Conservation (phyloP, 2,797 vertebrate genomes). For the Champsocephalus esox region DNA sequence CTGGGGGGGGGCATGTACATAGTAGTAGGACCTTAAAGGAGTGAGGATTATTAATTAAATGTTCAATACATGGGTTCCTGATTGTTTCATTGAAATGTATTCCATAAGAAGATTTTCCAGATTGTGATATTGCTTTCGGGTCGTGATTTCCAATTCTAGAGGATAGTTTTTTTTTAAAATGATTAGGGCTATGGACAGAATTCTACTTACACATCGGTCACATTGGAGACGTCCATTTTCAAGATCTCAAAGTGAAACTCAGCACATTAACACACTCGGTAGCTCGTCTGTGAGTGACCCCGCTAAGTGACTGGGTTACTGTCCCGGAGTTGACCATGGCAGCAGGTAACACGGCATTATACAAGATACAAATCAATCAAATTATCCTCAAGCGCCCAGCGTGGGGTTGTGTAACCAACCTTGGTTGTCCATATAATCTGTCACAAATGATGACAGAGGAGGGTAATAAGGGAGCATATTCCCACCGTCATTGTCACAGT, state of each 20-base stretch:
- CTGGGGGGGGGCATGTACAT: too few species aligned
- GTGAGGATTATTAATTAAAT: too few species aligned
- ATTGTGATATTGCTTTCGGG: too few species aligned
- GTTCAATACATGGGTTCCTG: too few species aligned
- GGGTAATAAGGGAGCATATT: constrained; percentile 75
- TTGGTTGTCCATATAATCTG: constrained; percentile 76
- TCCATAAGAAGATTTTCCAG: too few species aligned
- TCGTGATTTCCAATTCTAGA: too few species aligned
- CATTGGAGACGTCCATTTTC: too few species aligned
- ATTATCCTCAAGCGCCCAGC: constrained; percentile 79
- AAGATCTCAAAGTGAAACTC: constrained; percentile 1
- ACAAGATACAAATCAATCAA: constrained; percentile 84
- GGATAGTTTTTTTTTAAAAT: too few species aligned
- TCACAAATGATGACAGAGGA: constrained; percentile 79
- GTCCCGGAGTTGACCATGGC: constrained; percentile 77
- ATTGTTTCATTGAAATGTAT: too few species aligned
- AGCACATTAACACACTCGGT: constrained; percentile 49
- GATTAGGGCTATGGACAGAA: too few species aligned
- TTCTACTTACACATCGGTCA: too few species aligned
- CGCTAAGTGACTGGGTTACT: constrained; percentile 70
- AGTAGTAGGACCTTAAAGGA: too few species aligned
- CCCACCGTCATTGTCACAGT: constrained; percentile 51
- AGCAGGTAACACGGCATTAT: constrained; percentile 81
- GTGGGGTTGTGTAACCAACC: constrained; percentile 80
- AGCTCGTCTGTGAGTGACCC: constrained; percentile 84